Evolutionary conservation across 1,140 invertebrate species (phyloP), one percentile per base, ranked within the genome.

Genomic region (Augochlora pura): DNA sequence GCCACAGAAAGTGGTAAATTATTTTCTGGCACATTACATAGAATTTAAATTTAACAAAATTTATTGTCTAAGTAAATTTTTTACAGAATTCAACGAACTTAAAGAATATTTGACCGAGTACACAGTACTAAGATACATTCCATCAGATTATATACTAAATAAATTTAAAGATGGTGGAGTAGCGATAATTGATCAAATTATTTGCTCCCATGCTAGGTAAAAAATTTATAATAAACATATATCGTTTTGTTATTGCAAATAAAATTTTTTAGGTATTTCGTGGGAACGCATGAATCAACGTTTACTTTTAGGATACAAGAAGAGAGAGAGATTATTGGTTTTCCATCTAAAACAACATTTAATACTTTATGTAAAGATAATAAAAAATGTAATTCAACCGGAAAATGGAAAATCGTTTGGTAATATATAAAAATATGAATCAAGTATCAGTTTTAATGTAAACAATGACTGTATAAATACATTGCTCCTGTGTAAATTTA

Each of bases 271-370:
- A 95, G 95, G 89, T 96, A 96, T 94, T 98, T 99, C 90, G 95
- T 99, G 82, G 98, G 99, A 42, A 98, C 97, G 1, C 94, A 96
- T 89, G 97, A 98, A 89, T 99, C 98, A 81, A 99, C 99, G 38
- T 99, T 99, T 93, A 97, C 98, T 18, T 99, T 97, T 91, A 94
- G 98, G 69, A 99, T 99, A 82, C 98, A 99, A 94, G 99, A 99
- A 91, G 98, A 99, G 90, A 94, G 99, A 63, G 98, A 99, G 93
- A 98, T 99, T 80, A 90, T 99, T 25, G 97, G 98, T 9, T 98
- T 98, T 92, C 93, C 94, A 52, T 93, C 94, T 77, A 89, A 95
- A 54, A 96, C 95, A 21, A 99, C 98, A 27, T 99, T 99, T 91
- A 99, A 99, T 92, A 93, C 95, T 76, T 94, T 99, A 21, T 99